Evolutionary conservation across 2,113 vertebrate genomes (phyloP).

Genomic region (Chaetodon auriga): DNA sequence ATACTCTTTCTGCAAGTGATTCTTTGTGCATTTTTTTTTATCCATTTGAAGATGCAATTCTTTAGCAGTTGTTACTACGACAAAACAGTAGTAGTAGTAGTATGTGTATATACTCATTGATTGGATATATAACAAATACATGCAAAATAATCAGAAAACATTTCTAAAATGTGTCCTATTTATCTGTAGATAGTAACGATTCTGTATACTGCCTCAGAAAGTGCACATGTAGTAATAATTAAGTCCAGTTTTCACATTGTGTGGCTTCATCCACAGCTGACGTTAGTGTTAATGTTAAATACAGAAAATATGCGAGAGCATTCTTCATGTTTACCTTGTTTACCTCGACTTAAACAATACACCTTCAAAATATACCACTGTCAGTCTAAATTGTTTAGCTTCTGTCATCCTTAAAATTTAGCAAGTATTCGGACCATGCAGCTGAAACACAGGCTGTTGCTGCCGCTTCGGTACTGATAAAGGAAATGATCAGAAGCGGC

Average conservation of each 20-base stretch:
- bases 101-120: background rate
- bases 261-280: constrained; percentile 15
- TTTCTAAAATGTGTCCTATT: background rate
- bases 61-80: background rate
- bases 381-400: background rate
- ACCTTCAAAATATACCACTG: background rate
- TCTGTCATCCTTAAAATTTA: background rate
- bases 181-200: background rate
- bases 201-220: background rate
- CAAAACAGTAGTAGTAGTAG: background rate
- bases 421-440: background rate
- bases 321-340: constrained; percentile 40
- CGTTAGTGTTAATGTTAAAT: background rate
- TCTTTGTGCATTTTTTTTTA: background rate
- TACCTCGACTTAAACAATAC: background rate
- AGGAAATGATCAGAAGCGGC: constrained; percentile 69
- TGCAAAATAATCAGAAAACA: constrained; percentile 10
- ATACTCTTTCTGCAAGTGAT: background rate
- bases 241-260: background rate
- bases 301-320: too few relatives aligned
- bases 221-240: background rate
- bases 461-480: background rate
- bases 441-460: background rate
- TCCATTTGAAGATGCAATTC: background rate
- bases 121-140: constrained; percentile 3